Evolutionary conservation across 2,113 vertebrate genomes (phyloP), one percentile per base, ranked within the genome.

Genomic region (Chaenocephalus aceratus): DNA sequence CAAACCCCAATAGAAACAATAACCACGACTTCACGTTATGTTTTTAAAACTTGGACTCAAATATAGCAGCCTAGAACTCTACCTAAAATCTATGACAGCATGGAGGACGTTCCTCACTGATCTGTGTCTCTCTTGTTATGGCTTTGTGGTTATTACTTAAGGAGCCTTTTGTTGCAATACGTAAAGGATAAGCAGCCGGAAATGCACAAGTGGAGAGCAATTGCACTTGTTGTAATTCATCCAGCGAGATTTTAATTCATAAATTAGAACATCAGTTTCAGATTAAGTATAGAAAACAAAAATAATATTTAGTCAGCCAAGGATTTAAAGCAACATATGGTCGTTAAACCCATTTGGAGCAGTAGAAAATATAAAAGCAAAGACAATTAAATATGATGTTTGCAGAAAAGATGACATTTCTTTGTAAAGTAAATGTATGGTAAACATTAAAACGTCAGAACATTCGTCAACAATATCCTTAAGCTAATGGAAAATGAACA

Each of bases 1-100:
- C 53, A 74, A 82, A 81, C 69, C 64, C 59, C n/a, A 12, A 53
- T 6, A 61, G 10, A 82, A 74, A 82, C 80, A 70, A 60, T 44
- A 74, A 75, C 16, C 36, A 72, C 52, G 58, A 66, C 21, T 1
- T 49, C 53, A 81, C 57, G 49, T 5, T 21, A 44, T n/a, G 3
- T 4, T 41, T 30, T 48, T 45, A 13, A 52, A 57, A 44, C 30
- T 3, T 34, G 23, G 49, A 66, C 62, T 56, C 49, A 41, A 41
- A 41, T 7, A 75, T 0, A 5, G 41, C n/a, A 30, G 57, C 36
- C 36, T 41, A 41, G 36, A 41, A 41, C 36, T 8, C 36, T 41
- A 41, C 36, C 53, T 36, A 34, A 68, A 51, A 57, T 49, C 67
- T 18, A 14, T 8, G 12, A 15, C 64, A 8, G 49, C 30, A 5